Evolutionary conservation across 2,113 vertebrate genomes (phyloP).

Genomic region (Rhineura floridana): DNA sequence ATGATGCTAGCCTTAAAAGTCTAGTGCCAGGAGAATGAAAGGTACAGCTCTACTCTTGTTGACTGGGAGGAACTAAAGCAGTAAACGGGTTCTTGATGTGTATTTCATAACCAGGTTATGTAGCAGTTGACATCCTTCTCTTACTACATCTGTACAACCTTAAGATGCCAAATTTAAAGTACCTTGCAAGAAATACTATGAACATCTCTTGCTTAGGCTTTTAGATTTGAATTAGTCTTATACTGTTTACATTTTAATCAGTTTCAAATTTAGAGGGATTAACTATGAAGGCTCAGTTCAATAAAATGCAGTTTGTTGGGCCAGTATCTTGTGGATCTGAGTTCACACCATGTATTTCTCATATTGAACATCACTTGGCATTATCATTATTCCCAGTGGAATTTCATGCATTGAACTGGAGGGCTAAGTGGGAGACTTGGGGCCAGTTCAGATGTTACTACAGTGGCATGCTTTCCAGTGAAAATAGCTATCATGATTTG

Average conservation of each 20-base stretch:
- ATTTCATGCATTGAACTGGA: neutral
- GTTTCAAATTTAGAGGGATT: slow-evolving; percentile 25
- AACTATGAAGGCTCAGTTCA: neutral
- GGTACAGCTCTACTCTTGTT: accelerated
- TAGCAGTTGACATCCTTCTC: slow-evolving; percentile 15
- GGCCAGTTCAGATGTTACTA: neutral
- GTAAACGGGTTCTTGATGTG: neutral
- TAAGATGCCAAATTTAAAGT: neutral
- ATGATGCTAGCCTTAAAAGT: too few relatives aligned
- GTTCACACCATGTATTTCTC: neutral
- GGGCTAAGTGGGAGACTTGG: neutral
- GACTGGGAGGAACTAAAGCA: neutral
- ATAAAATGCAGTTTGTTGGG: neutral
- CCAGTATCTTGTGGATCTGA: neutral
- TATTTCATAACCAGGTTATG: neutral
- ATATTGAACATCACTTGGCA: accelerated
- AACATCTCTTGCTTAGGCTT: neutral
- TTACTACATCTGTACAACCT: slow-evolving; percentile 10
- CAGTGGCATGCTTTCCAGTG: neutral
- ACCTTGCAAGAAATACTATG: slow-evolving; percentile 56
- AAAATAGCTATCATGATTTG: neutral
- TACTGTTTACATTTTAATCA: slow-evolving; percentile 24
- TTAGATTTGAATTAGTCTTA: slow-evolving; percentile 7
- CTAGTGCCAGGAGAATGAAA: neutral
- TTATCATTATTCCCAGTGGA: neutral